Conservation (phyloP, 2,113 vertebrate species). For the Lamprotornis superbus region DNA sequence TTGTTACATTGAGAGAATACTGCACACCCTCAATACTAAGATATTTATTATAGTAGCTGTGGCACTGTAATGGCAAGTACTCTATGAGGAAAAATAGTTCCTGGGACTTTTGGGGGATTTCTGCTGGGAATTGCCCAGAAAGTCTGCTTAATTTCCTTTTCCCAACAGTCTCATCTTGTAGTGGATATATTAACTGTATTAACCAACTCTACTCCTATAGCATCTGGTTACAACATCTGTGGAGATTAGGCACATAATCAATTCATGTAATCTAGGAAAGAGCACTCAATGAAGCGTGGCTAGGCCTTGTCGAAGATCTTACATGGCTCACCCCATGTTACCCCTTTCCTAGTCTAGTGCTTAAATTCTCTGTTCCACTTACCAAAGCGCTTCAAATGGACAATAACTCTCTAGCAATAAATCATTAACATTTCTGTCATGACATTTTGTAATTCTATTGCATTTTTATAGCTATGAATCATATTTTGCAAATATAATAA, state of each 20-base stretch:
- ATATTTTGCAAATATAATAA: not conserved
- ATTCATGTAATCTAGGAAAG: not conserved
- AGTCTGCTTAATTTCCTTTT: not conserved
- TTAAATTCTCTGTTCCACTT: not conserved
- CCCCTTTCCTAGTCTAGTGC: not conserved
- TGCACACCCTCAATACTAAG: not conserved
- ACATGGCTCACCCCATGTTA: fast-evolving
- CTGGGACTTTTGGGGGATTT: not conserved
- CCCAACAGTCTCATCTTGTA: not conserved
- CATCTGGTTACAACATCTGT: not conserved
- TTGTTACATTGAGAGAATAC: not conserved
- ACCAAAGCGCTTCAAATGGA: not conserved
- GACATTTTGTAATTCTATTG: not conserved
- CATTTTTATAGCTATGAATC: not conserved
- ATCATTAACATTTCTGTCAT: not conserved
- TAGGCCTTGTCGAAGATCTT: not conserved
- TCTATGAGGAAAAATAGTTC: not conserved
- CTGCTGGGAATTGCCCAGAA: not conserved
- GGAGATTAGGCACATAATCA: not conserved
- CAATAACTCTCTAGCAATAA: not conserved
- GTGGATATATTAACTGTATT: not conserved
- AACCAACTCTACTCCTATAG: fast-evolving
- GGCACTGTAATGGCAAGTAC: not conserved
- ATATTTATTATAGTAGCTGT: not conserved
- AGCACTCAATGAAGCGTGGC: not conserved